These are phyloP conservation scores for Tragelaphus scriptus DNA, from an alignment of 2,113 vertebrate species.

Conservation along the genomic window DNA sequence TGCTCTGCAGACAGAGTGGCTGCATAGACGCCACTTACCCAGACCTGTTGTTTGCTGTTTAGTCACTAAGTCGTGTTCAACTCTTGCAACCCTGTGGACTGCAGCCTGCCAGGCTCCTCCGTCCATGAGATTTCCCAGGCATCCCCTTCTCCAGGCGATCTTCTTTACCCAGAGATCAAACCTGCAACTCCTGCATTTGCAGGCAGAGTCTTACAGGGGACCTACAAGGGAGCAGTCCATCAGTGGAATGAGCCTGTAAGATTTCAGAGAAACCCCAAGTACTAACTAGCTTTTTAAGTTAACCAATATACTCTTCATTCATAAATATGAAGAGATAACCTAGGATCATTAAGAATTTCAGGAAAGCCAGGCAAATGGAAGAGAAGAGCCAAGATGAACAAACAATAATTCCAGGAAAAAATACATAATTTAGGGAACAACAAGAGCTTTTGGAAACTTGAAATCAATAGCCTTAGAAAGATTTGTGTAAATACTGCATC, in stretches of 20 bases:
- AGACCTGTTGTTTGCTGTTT: neutral
- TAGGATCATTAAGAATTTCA: neutral
- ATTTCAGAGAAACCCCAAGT: neutral
- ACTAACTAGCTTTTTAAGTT: neutral
- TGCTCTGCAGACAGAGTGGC: neutral
- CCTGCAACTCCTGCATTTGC: neutral
- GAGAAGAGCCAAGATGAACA: neutral
- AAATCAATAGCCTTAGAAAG: neutral
- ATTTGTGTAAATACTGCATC: neutral
- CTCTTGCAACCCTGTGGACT: neutral
- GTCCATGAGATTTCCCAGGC: neutral
- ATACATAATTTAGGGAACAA: neutral
- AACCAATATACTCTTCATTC: neutral
- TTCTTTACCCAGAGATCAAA: neutral
- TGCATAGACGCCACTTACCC: neutral
- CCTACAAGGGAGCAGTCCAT: neutral
- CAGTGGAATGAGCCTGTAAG: neutral
- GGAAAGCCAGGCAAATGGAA: neutral
- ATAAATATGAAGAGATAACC: neutral
- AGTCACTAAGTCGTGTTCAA: neutral
- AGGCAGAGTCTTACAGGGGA: neutral
- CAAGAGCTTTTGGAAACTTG: neutral
- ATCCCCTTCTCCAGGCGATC: neutral
- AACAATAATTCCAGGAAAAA: neutral
- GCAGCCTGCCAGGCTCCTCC: neutral